Percentiles rank a stretch among this genome's conserved stretches.
These are phyloP conservation scores for Saccostrea echinata DNA, from an alignment of 1,140 invertebrate species.

Conservation along the genomic window DNA sequence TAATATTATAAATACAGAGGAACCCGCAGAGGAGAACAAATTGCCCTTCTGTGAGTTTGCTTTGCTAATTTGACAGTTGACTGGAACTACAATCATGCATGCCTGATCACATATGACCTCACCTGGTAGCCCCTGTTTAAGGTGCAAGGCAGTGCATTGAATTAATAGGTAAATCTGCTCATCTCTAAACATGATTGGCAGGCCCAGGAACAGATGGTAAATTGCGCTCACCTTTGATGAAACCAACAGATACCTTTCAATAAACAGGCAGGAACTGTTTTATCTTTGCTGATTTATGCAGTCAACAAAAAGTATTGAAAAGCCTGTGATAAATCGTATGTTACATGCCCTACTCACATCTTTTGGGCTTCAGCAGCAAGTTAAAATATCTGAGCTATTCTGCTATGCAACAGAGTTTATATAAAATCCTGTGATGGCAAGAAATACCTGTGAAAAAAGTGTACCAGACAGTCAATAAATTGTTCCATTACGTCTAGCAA, in stretches of 20 bases:
- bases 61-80: constrained; percentile 34
- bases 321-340: constrained; percentile 13
- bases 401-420: background rate
- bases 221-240: constrained; percentile 33
- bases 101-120: constrained; percentile 15
- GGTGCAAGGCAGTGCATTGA: background rate
- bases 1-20: background rate
- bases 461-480: background rate
- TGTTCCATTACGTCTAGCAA: background rate
- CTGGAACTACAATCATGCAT: constrained; percentile 18
- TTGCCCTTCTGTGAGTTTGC: background rate
- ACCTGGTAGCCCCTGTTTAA: background rate
- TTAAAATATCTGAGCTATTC: constrained; percentile 25
- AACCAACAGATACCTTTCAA: constrained; percentile 36
- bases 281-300: constrained; percentile 18
- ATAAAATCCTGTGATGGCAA: background rate
- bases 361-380: background rate
- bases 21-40: background rate
- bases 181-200: constrained; percentile 36
- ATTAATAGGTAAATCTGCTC: constrained; percentile 29
- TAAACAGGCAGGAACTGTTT: constrained; percentile 20
- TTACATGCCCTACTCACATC: background rate
- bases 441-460: background rate
- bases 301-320: constrained; percentile 25
- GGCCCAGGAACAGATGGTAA: constrained; percentile 14